A percentile compares a stretch with the other conserved stretches of the same genome.
phyloP scores from a whole-genome alignment of 35 echinoderm and acorn worm species.

The Hemicentrotus pulcherrimus region DNA sequence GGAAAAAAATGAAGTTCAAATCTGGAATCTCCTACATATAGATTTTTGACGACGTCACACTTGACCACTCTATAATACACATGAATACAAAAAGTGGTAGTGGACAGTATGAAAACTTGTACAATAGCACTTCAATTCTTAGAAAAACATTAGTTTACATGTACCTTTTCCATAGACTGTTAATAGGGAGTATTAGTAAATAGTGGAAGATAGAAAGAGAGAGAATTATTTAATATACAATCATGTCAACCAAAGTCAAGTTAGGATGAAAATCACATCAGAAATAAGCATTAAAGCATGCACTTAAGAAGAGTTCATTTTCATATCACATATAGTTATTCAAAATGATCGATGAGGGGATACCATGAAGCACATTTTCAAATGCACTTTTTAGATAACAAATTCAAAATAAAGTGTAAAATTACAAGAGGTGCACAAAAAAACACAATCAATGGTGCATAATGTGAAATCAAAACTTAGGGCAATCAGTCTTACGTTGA shows the following conservation, averaged over 20 bases:
- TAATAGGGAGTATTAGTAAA: background rate
- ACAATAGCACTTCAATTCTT: too few species aligned
- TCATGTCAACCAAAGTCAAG: background rate
- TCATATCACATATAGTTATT: too few species aligned
- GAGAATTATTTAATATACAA: background rate
- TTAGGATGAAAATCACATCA: background rate
- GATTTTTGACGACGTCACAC: too few species aligned
- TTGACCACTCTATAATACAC: too few species aligned
- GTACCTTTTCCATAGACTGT: conserved; percentile 10
- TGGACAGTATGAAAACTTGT: too few species aligned
- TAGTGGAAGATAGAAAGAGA: background rate
- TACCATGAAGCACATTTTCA: too few species aligned
- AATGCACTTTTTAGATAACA: too few species aligned
- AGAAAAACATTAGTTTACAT: background rate
- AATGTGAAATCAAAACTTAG: background rate
- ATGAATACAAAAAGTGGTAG: too few species aligned
- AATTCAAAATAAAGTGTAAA: too few species aligned
- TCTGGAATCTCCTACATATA: too few species aligned
- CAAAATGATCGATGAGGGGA: too few species aligned
- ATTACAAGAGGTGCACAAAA: background rate
- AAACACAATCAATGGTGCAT: background rate
- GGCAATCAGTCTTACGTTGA: background rate
- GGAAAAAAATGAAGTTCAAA: too few species aligned
- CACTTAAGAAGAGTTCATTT: background rate
- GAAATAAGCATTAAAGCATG: background rate